A percentile compares a stretch with the other conserved stretches of the same genome.
These are phyloP conservation scores for Pomatorhinus ruficollis DNA, from an alignment of 2,113 vertebrate genomes.

Conservation along the genomic window DNA sequence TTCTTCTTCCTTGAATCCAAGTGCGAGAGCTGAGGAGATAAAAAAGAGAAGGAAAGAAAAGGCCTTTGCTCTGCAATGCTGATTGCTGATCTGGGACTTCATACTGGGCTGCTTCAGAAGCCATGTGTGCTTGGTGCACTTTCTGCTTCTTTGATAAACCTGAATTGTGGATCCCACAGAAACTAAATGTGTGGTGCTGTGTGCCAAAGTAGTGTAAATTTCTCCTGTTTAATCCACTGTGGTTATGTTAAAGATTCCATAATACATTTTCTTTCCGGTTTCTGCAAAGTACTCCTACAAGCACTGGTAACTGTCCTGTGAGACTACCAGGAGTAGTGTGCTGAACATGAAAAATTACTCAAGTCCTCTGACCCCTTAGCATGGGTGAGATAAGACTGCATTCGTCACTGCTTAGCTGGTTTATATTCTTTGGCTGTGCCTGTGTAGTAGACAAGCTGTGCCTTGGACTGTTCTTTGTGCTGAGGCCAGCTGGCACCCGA, in stretches of 20 bases:
- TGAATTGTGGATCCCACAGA: not conserved
- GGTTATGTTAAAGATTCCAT: not conserved
- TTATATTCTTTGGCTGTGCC: not conserved
- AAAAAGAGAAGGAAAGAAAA: not conserved
- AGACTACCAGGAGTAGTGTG: not conserved
- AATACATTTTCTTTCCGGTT: not conserved
- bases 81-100: not conserved
- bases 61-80: not conserved
- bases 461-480: rapidly evolving
- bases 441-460: not conserved
- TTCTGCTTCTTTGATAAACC: not conserved
- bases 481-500: conserved; percentile 2
- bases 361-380: not conserved
- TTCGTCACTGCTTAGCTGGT: not conserved
- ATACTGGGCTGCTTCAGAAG: not conserved
- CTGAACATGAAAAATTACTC: not conserved
- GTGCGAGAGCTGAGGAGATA: rapidly evolving
- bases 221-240: not conserved
- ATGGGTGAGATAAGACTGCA: not conserved
- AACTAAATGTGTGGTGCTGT: not conserved
- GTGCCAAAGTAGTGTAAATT: not conserved
- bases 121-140: not conserved
- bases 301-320: rapidly evolving
- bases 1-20: not conserved
- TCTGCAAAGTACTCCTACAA: not conserved